A percentile compares a stretch with the other conserved stretches of the same genome.
These are phyloP conservation scores for Sinocyclocheilus grahami DNA, from an alignment of 2,113 vertebrate genomes.

Conservation along the genomic window DNA sequence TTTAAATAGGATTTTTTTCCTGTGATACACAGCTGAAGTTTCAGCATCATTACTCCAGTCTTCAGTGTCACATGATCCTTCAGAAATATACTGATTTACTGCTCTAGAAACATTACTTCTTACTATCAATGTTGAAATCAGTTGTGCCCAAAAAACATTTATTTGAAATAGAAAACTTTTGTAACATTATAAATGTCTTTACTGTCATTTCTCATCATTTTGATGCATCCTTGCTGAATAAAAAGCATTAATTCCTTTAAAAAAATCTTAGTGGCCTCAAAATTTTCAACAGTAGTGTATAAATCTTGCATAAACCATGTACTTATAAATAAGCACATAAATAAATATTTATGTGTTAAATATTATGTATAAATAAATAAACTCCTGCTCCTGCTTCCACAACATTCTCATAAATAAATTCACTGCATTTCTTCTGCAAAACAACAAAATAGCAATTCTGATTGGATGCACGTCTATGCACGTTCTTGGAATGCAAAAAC, in stretches of 20 bases:
- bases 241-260: not conserved
- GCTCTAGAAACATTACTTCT: not conserved
- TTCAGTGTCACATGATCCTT: not conserved
- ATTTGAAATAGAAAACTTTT: not conserved
- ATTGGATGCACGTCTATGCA: not conserved
- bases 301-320: slow-evolving; percentile 4
- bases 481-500: not conserved
- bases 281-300: not conserved
- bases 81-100: not conserved
- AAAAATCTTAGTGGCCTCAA: not conserved
- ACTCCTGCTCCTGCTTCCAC: not conserved
- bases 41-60: not conserved
- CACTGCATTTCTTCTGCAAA: not conserved
- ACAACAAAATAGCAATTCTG: not conserved
- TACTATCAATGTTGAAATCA: not conserved
- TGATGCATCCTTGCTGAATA: not conserved
- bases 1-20: not conserved
- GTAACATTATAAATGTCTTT: not conserved
- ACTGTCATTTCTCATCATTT: not conserved
- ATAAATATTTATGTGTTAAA: not conserved
- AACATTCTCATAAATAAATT: slow-evolving; percentile 35
- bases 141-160: not conserved
- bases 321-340: not conserved
- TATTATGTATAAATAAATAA: slow-evolving; percentile 17
- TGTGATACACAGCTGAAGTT: not conserved